Conservation (phyloP, 2,113 vertebrate species). For the Willisornis vidua region DNA sequence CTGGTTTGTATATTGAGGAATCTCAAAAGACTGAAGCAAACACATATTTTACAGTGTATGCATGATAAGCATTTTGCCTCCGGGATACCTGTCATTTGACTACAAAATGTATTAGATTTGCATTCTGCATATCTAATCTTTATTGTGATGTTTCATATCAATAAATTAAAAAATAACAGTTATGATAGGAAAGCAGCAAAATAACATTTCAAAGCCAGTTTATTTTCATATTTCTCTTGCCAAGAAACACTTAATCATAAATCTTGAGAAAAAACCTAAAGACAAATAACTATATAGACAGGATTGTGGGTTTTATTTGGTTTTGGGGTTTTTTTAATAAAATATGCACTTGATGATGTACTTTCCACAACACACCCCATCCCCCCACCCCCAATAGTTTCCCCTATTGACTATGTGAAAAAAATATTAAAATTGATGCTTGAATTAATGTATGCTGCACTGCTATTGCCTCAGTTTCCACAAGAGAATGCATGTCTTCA, state of each 20-base stretch:
- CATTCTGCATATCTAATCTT: background rate
- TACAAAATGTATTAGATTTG: constrained; percentile 8
- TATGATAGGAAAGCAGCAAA: background rate
- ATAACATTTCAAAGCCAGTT: background rate
- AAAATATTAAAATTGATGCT: background rate
- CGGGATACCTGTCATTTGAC: background rate
- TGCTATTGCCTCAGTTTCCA: background rate
- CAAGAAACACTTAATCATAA: background rate
- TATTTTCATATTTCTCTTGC: background rate
- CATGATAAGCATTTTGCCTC: constrained; percentile 39
- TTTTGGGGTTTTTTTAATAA: background rate
- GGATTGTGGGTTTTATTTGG: background rate
- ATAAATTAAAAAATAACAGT: background rate
- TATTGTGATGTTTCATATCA: background rate
- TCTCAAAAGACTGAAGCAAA: constrained; percentile 30
- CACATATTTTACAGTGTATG: background rate
- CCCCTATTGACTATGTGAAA: background rate
- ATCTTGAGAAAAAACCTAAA: background rate
- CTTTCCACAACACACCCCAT: too few relatives aligned
- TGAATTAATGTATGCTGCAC: background rate
- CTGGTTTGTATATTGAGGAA: background rate
- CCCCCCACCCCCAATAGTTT: background rate
- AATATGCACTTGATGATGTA: background rate
- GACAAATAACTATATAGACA: background rate
- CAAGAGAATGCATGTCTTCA: fast-evolving